Base-by-base conservation (phyloP, 2,113 vertebrate species). In the Epinephelus lanceolatus region DNA sequence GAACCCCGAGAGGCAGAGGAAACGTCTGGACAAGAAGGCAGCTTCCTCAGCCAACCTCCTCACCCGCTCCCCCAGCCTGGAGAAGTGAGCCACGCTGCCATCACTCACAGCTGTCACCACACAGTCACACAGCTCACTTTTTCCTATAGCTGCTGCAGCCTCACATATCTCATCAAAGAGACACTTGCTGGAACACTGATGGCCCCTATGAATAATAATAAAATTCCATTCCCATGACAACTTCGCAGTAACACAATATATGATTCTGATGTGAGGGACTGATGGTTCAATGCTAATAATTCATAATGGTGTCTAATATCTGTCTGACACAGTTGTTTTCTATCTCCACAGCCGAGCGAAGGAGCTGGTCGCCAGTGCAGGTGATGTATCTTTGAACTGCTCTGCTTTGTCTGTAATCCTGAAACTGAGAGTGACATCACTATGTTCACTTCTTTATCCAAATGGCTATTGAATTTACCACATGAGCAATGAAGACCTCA, bases 11-110 rank as follows among this genome's bases (percentile, higher is more conserved):
- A 90, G 88, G 81, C 92, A 91, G 52, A 95, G 95, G 70, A 96
- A 96, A 90, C 95, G 94, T 21, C 95, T 97, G 75, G 95, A 96
- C 74, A 96, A 95, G 86, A 98, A 97, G 90, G 96, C 97, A 0
- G 95, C 94, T 0, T 98, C 97, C 53, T 95, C 96, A 0, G 93
- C 96, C 61, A 97, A 97, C 93, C 95, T 98, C 68, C 94, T 97
- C 2, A 77, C 91, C 37, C 94, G 95, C 60, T 96, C 96, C 10
- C 93, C 95, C 15, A 97, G 96, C 91, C 94, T 96, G 3, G 97
- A 97, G 91, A 96, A 93, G 97, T 97, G 86, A 95, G 96, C 11
- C 68, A 21, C 14, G 0, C 71, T 3, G 18, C 69, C 19, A 11
- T 78, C 80, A 77, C 68, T 83, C 78, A 67, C 74, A 88, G 68